Evolutionary conservation across 2,113 vertebrate genomes (phyloP).

Genomic region (Ciconia boyciana): DNA sequence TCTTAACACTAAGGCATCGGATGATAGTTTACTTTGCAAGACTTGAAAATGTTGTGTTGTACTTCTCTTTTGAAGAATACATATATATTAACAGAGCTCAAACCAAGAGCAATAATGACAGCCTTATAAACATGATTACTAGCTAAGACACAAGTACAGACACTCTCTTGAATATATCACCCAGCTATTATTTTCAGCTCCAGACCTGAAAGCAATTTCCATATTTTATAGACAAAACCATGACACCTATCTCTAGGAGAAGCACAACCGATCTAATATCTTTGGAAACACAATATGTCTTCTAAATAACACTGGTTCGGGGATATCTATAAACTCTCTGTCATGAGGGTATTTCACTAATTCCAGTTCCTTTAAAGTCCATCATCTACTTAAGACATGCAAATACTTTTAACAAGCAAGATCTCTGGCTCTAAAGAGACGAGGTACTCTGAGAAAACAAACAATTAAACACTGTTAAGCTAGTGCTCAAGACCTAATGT

Average conservation of each 20-base stretch:
- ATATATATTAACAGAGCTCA: slow-evolving; percentile 57
- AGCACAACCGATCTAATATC: background rate
- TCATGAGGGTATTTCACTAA: slow-evolving; percentile 1
- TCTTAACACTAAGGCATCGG: slow-evolving; percentile 2
- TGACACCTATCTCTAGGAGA: slow-evolving; percentile 27
- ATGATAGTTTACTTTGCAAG: slow-evolving; percentile 59
- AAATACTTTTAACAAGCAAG: slow-evolving; percentile 43
- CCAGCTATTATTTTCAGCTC: slow-evolving; percentile 49
- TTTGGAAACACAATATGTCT: slow-evolving; percentile 27
- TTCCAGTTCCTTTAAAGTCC: slow-evolving; percentile 33
- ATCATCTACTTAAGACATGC: slow-evolving; percentile 21
- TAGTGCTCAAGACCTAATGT: background rate
- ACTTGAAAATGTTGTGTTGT: slow-evolving; percentile 67
- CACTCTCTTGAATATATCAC: slow-evolving; percentile 19
- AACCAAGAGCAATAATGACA: slow-evolving; percentile 55
- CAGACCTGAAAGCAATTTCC: slow-evolving; percentile 37
- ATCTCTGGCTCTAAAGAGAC: background rate
- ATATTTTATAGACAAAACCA: slow-evolving; percentile 41
- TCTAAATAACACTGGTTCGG: slow-evolving; percentile 46
- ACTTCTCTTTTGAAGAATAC: slow-evolving; percentile 64
- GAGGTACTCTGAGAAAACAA: slow-evolving; percentile 20
- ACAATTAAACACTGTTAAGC: background rate
- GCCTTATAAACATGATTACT: slow-evolving; percentile 47
- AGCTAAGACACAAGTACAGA: slow-evolving; percentile 8
- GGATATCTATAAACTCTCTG: slow-evolving; percentile 25